phyloP scores from a whole-genome alignment of 2,113 vertebrate species.

The Thamnophis sirtalis region DNA sequence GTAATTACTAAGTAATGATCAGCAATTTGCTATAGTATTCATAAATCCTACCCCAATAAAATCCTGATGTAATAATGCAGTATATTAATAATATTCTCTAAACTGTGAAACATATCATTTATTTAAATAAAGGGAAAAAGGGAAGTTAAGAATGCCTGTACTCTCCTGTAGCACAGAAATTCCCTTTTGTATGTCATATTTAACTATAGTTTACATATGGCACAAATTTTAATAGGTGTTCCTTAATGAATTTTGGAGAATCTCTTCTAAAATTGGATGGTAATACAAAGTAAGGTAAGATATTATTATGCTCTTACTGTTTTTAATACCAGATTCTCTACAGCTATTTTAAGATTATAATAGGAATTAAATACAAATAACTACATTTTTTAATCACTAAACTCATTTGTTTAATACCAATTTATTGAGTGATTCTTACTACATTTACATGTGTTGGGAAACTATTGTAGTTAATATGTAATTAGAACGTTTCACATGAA shows the following conservation, averaged over 20 bases:
- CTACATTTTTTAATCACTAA: background rate
- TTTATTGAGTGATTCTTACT: background rate
- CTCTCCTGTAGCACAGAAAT: background rate
- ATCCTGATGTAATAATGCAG: constrained; percentile 61
- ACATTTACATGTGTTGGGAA: background rate
- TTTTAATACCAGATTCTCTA: background rate
- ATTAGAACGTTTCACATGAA: background rate
- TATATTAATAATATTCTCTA: constrained; percentile 40
- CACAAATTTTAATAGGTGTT: background rate
- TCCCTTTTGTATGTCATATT: background rate
- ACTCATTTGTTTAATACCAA: background rate
- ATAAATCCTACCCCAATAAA: constrained; percentile 48
- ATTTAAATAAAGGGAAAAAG: background rate
- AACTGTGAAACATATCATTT: constrained; percentile 8
- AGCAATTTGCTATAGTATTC: constrained; percentile 56
- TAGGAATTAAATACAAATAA: background rate
- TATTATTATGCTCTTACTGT: background rate
- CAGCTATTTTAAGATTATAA: background rate
- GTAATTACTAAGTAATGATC: constrained; percentile 67
- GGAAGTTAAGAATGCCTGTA: background rate
- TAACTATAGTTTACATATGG: background rate
- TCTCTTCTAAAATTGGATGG: background rate
- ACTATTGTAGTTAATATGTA: background rate
- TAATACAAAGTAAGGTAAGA: constrained; percentile 10
- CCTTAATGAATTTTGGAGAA: background rate